Evolutionary conservation across 2,888 invertebrate genomes (phyloP), one percentile per base, ranked within the genome.

Genomic region (Apamea monoglypha): DNA sequence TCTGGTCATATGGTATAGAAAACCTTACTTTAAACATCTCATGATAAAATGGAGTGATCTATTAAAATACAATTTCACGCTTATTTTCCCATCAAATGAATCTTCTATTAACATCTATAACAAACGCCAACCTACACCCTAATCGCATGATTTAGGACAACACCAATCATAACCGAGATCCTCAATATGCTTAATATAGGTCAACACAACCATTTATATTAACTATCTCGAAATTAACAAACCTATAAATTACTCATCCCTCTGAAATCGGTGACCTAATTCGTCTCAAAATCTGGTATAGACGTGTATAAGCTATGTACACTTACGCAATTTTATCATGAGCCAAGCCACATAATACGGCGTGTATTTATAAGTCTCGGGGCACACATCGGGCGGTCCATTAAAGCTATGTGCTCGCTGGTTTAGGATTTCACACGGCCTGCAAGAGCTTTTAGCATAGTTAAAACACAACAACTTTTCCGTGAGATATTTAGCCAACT

Each of bases 401-500:
- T 88, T 91, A 90, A 84, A 87, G 84, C 85, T 81, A 74, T 76
- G 40, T 83, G 81, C 84, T 76, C 67, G 78, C 86, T 77, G 80
- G 88, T 86, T 90, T 89, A 90, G 90, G 88, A 90, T 90, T 90
- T 88, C 88, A 85, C 81, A 84, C 82, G 81, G 80, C 79, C 80
- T 76, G 79, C 86, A 90, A 92, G 88, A 81, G 90, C 91, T 92
- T 93, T 92, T 90, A 92, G 89, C 89, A 86, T 82, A 90, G 91
- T 91, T 92, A 89, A 92, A 91, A 90, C 69, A 76, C 76, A 84
- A 85, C 84, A 89, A 91, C 89, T 91, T 88, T 84, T 69, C 80
- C 70, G 80, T 87, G 90, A 80, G 89, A 89, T 92, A 92, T 94
- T 93, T 92, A 92, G 88, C 86, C 89, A 94, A 95, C 93, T 95